Evolutionary conservation across 2,888 invertebrate species (phyloP).

Genomic region (Patella pellucida): DNA sequence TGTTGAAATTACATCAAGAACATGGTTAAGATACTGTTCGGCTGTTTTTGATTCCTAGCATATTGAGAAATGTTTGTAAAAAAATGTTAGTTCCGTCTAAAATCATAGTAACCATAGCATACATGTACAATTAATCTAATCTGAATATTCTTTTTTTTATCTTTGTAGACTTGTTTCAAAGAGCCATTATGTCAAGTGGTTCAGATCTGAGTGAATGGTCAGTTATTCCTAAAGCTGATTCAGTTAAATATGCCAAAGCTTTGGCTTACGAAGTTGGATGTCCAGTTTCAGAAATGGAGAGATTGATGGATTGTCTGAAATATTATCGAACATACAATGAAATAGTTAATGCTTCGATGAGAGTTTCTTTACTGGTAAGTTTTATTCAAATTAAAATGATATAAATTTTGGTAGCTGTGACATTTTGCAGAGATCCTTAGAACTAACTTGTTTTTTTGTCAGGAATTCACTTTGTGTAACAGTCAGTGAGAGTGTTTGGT

Average conservation of each 20-base stretch:
- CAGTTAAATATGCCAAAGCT: conserved; percentile 65
- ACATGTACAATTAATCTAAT: neutral
- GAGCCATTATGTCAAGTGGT: conserved; percentile 72
- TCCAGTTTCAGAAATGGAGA: conserved; percentile 53
- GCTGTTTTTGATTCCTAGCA: no score
- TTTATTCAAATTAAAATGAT: neutral
- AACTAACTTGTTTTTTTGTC: neutral
- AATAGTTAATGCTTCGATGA: conserved; percentile 66
- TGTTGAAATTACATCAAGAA: no score
- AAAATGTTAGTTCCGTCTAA: no score
- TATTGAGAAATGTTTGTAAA: no score
- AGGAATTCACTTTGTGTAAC: neutral
- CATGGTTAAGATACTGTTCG: no score
- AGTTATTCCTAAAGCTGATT: conserved; percentile 54
- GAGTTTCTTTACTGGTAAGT: conserved; percentile 60
- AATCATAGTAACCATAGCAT: no score
- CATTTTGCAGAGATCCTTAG: neutral
- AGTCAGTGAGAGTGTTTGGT: no score
- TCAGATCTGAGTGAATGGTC: conserved; percentile 71
- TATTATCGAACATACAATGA: conserved; percentile 63
- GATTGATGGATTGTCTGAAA: conserved; percentile 68
- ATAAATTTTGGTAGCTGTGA: no score
- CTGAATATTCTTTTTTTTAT: neutral
- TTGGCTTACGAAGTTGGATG: conserved; percentile 64
- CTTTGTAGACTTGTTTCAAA: conserved; percentile 67